Evolutionary conservation across 1,140 invertebrate species (phyloP).

Genomic region (Dufourea novaeangliae): DNA sequence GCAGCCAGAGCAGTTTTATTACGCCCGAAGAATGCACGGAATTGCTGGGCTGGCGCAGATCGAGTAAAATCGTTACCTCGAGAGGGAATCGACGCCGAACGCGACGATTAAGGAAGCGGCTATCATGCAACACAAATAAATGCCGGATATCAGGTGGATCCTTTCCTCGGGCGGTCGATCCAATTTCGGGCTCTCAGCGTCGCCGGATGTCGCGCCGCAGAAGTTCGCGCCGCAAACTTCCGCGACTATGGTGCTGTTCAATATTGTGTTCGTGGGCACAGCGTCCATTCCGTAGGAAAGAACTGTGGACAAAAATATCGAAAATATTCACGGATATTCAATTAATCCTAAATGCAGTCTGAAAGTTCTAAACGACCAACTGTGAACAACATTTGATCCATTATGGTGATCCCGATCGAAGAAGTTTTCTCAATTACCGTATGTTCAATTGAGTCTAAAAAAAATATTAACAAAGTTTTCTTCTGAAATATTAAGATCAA

Average conservation of each 20-base stretch:
- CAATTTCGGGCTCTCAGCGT: constrained; percentile 85
- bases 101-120: constrained; percentile 89
- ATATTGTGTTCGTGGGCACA: constrained; percentile 46
- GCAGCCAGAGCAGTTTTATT: not conserved
- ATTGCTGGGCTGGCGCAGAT: not conserved
- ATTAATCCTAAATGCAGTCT: no score
- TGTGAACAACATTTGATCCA: no score
- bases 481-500: no score
- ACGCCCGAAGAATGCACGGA: not conserved
- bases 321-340: no score
- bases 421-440: no score
- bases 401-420: no score
- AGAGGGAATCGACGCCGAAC: constrained; percentile 90
- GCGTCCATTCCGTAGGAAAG: constrained; percentile 76
- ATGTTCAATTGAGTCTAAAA: no score
- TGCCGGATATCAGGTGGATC: constrained; percentile 90
- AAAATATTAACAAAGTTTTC: not conserved
- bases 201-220: constrained; percentile 83
- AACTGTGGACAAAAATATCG: constrained; percentile 59
- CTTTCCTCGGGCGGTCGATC: constrained; percentile 86
- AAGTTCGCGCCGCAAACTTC: constrained; percentile 89
- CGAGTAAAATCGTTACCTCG: constrained; percentile 82
- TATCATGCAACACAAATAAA: constrained; percentile 91
- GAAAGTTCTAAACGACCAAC: no score
- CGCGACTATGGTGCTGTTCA: constrained; percentile 72